phyloP scores from a whole-genome alignment of 2,888 invertebrate species.

The Lasioglossum malachurum region DNA sequence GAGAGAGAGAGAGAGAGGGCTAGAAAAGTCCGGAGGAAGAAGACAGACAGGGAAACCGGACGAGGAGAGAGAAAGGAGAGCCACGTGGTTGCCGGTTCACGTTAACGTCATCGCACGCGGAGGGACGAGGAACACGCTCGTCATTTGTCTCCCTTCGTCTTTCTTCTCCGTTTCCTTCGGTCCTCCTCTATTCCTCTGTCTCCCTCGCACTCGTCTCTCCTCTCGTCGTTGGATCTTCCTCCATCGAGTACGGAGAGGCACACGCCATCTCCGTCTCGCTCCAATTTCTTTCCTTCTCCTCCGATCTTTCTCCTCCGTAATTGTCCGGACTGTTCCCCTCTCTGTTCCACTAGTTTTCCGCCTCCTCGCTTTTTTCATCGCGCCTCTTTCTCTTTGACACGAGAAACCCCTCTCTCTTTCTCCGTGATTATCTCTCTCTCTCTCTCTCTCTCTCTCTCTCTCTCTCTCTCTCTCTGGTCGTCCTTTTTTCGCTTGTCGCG shows the following conservation, averaged over 20 bases:
- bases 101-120: slow-evolving; percentile 66
- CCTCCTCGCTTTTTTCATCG: background rate
- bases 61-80: slow-evolving; percentile 59
- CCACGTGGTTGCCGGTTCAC: slow-evolving; percentile 72
- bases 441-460: background rate
- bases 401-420: background rate
- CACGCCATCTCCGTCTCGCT: slow-evolving; percentile 24
- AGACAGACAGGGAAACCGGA: slow-evolving; percentile 37
- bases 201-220: slow-evolving; percentile 3
- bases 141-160: slow-evolving; percentile 44
- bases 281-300: slow-evolving; percentile 16
- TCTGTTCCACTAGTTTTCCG: background rate
- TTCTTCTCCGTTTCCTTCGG: slow-evolving; percentile 41
- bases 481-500: slow-evolving; percentile 14
- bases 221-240: background rate
- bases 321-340: slow-evolving; percentile 21
- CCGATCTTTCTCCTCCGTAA: slow-evolving; percentile 18
- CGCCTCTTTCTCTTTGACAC: background rate
- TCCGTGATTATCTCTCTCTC: background rate
- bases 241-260: background rate
- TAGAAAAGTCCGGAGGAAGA: slow-evolving; percentile 32
- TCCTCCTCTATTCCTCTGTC: background rate
- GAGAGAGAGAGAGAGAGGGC: slow-evolving; percentile 30
- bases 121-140: slow-evolving; percentile 44
- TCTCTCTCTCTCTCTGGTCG: background rate